phyloP scores from a whole-genome alignment of 2,113 vertebrate genomes.

The Columba janthina region DNA sequence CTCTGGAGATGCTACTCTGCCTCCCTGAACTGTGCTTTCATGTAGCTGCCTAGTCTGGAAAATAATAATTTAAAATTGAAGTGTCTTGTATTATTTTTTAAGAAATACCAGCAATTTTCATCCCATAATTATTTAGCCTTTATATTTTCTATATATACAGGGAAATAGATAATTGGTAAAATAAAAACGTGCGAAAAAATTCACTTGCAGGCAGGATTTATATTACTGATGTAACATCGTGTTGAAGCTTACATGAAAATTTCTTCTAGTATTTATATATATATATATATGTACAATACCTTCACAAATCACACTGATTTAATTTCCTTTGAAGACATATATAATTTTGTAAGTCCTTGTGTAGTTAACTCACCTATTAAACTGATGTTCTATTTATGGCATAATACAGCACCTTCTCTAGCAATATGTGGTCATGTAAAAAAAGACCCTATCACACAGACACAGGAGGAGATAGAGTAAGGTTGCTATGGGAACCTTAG shows the following conservation, averaged over 20 bases:
- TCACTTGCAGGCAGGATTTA: background rate
- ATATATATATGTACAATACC: background rate
- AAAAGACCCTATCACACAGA: slow-evolving; percentile 51
- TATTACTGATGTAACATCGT: background rate
- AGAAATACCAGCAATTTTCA: background rate
- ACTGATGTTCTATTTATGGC: slow-evolving; percentile 44
- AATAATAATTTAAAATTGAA: background rate
- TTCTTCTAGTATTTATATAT: background rate
- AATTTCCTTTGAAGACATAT: background rate
- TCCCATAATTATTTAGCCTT: background rate
- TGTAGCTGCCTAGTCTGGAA: too few species aligned
- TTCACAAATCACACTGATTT: background rate
- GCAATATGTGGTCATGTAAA: slow-evolving; percentile 55
- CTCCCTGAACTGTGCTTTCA: background rate
- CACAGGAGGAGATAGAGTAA: slow-evolving; percentile 60
- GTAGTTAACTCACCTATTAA: slow-evolving; percentile 45
- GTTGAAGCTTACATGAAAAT: background rate
- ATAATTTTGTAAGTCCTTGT: background rate
- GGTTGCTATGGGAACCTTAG: slow-evolving; percentile 65
- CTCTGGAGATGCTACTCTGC: background rate
- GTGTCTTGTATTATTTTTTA: background rate
- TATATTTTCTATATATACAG: background rate
- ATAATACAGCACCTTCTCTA: slow-evolving; percentile 47
- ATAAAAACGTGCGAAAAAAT: background rate
- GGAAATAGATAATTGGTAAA: background rate